A percentile compares a stretch with the other conserved stretches of the same genome.
Conservation (phyloP, 2,113 vertebrate genomes). For the Hippoglossus stenolepis region DNA sequence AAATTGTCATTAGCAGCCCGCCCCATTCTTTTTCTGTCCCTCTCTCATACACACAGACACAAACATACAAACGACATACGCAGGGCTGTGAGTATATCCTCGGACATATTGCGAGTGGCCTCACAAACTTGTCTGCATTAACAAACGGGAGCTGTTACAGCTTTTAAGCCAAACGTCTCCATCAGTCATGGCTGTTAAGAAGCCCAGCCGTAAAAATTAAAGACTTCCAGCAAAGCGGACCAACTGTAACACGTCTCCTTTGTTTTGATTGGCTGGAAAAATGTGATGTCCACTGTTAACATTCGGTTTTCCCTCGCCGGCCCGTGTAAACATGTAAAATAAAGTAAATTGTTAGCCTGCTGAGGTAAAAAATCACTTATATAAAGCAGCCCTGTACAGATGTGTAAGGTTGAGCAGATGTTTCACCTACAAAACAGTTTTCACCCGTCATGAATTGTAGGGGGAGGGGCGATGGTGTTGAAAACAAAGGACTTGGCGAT, state of each 20-base stretch:
- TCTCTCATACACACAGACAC: conserved; percentile 6
- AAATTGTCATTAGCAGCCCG: conserved; percentile 58
- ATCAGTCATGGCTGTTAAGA: conserved; percentile 79
- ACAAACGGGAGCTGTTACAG: conserved; percentile 69
- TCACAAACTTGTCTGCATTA: conserved; percentile 50
- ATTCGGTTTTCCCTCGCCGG: conserved; percentile 57
- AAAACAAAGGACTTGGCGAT: conserved; percentile 49
- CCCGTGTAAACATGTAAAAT: conserved; percentile 51
- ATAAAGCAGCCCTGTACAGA: conserved; percentile 25
- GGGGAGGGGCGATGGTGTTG: conserved; percentile 21
- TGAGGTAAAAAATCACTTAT: conserved; percentile 13
- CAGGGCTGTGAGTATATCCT: conserved; percentile 47
- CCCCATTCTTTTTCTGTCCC: conserved; percentile 16
- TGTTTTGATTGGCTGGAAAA: conserved; percentile 75
- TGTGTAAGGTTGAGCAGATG: conserved; percentile 30
- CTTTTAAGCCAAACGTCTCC: conserved; percentile 66
- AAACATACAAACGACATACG: conserved; percentile 49
- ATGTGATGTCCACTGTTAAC: conserved; percentile 63
- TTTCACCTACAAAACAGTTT: conserved; percentile 29
- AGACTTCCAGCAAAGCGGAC: conserved; percentile 77
- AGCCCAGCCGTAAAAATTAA: conserved; percentile 75
- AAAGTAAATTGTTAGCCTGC: conserved; percentile 12
- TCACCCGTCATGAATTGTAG: conserved; percentile 4
- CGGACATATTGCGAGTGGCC: conserved; percentile 56
- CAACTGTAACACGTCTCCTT: conserved; percentile 73